Percentiles rank a stretch among this genome's conserved stretches.
phyloP scores from a whole-genome alignment of 2,888 invertebrate genomes.

The Gymnosoma rotundatum region DNA sequence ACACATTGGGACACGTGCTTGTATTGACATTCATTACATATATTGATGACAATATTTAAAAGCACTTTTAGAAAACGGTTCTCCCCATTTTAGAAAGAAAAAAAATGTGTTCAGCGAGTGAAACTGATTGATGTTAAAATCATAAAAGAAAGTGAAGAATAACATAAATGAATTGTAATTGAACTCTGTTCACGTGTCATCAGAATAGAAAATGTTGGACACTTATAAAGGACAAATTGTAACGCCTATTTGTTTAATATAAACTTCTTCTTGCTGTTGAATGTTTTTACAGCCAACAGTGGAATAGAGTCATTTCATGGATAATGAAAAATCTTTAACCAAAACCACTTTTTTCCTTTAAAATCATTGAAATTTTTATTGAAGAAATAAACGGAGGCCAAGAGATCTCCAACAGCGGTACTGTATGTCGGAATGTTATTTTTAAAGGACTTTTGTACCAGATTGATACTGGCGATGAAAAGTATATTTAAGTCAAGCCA shows the following conservation, averaged over 20 bases:
- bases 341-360: too few relatives aligned
- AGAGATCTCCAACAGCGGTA: too few relatives aligned
- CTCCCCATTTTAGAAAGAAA: neutral
- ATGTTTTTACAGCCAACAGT: neutral
- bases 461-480: too few relatives aligned
- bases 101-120: neutral
- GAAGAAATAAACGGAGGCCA: too few relatives aligned
- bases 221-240: conserved; percentile 34
- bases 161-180: conserved; percentile 46
- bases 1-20: conserved; percentile 67
- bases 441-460: too few relatives aligned
- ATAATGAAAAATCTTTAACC: too few relatives aligned
- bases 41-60: conserved; percentile 19
- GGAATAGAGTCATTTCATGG: too few relatives aligned
- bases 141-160: conserved; percentile 16
- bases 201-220: conserved; percentile 42
- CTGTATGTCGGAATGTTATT: too few relatives aligned
- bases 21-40: conserved; percentile 51
- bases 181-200: conserved; percentile 59
- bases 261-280: conserved; percentile 10
- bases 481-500: too few relatives aligned
- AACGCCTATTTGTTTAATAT: conserved; percentile 47
- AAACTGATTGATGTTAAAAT: conserved; percentile 65
- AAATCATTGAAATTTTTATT: too few relatives aligned
- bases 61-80: conserved; percentile 12